Base-by-base conservation (phyloP, 2,113 vertebrate genomes). In the Muscicapa adusta region DNA sequence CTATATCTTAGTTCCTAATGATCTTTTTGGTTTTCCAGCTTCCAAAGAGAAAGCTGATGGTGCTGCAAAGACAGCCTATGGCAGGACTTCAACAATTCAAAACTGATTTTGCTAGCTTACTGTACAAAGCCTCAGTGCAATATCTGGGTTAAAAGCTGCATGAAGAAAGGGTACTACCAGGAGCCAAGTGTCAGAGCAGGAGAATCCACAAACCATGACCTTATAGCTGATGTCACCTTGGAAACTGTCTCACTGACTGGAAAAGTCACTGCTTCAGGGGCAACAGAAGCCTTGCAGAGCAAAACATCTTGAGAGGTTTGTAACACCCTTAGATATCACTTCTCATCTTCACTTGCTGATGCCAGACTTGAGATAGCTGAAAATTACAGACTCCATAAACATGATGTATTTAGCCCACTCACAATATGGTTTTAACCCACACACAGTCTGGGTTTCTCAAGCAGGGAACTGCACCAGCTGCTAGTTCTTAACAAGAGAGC, bases 371-470 rank as follows among this genome's bases (percentile, higher is more conserved):
- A 90, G 74, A 70, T 14, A 83, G 63, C 67, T 90, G 63, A 80
- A 91, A 94, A 90, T 40, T 25, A 77, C 4, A 8, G 18, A 40
- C 53, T 83, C 43, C 8, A 38, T 18, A 83, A 90, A 95, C 92
- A 92, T 0, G 6, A n/a, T 65, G 57, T 45, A 42, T 93, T 88
- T 57, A 93, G 82, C 93, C 90, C 90, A 90, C 91, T 85, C 88
- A 86, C 90, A 86, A 40, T 90, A 95, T 94, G 93, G 82, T 67
- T 88, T 66, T 61, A 95, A 90, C 85, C 85, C 82, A 33, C 92
- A 26, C 85, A 94, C 67, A 83, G 79, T 93, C 92, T 96, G 88
- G 48, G 29, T 50, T 93, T 92, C 74, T 71, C 72, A 47, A 18
- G 5, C 48, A 85, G 56, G 28, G 85, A 89, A 56, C 29, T 10